Evolutionary conservation across 1,140 invertebrate species (phyloP), one percentile per base, ranked within the genome.

Genomic region (Eciton burchellii): DNA sequence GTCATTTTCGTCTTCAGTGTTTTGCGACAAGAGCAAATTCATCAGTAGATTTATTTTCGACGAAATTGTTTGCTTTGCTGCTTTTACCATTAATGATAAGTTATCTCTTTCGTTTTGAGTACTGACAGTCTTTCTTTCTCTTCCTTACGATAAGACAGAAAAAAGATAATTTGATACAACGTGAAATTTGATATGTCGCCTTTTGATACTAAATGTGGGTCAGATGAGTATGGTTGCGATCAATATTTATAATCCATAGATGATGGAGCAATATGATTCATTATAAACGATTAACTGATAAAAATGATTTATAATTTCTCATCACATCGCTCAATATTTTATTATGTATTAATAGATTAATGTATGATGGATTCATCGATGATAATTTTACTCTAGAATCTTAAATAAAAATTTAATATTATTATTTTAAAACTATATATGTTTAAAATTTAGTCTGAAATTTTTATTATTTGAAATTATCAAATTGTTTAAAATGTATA

Each of bases 191-290:
- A 76, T 63, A 76, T 19, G 11, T 11, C 14, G 60, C 12, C 68
- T 79, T 70, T 79, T 79, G 82, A 84, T 84, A 84, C 45, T n/a
- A 26, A 63, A 88, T 88, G 24, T 84, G 66, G 70, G 82, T 84
- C 84, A 74, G 29, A 57, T 21, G 5, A 57, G 21, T 11, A 68
- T 19, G 24, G 41, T 29, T 43, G 19, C 19, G 19, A 9, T 19
- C 12, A 12, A 14, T 77, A 79, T 79, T 57, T 79, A 70, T 57
- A 79, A 57, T 56, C 4, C 4, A 11, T n/a, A 11, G 5, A 43
- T 52, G 0, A 52, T 54, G 35, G 14, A 66, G 4, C 35, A 66
- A 56, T 24, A 6, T 54, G 47, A 16, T 70, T 70, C 9, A 45
- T 79, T n/a, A 43, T 45, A 45, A 0, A 56, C 1, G 19, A 21